Base-by-base conservation (phyloP, 2,113 vertebrate species). In the Oreamnos americanus region DNA sequence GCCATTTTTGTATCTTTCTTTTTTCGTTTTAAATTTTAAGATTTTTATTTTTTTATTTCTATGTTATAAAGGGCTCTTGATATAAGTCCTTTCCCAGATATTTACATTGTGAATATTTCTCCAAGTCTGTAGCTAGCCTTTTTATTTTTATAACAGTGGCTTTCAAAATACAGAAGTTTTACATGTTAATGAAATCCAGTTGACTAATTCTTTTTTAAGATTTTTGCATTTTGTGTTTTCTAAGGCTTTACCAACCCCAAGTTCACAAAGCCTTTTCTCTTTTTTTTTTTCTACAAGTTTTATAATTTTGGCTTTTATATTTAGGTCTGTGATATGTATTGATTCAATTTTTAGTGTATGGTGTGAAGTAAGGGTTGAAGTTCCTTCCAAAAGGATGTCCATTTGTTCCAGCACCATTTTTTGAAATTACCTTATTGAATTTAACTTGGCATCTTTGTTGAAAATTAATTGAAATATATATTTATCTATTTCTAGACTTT, bases 121-220 rank as follows among this genome's bases (percentile, higher is more conserved):
- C 82, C 45, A 93, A 55, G 30, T 51, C 13, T 33, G 1, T 89
- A 10, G 53, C 39, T 89, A 79, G 43, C 16, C 84, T 89, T 93
- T 91, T 53, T 30, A 28, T 64, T 67, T 95, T 60, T 60, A 10
- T 91, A 87, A 39, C 26, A 82, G 33, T 95, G 28, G 45, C 36
- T 95, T 95, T 96, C 90, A 90, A 90, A 85, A 4, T 33, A 87
- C 49, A 74, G 51, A 53, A 86, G 15, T 91, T 86, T 95, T 79
- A 93, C 85, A 64, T 86, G 53, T 86, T 47, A 84, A 2, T 43
- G 26, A 92, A 92, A 51, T 58, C 51, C 49, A 58, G 1, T 51
- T 67, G 47, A 58, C 15, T 53, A 43, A 2, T 19, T 53, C 9
- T 25, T 39, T 62, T 81, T 62, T 36, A 79, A 94, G 25, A 2